Evolutionary conservation across 1,140 invertebrate genomes (phyloP), one percentile per base, ranked within the genome.

Genomic region (Drosophila chauvacae): DNA sequence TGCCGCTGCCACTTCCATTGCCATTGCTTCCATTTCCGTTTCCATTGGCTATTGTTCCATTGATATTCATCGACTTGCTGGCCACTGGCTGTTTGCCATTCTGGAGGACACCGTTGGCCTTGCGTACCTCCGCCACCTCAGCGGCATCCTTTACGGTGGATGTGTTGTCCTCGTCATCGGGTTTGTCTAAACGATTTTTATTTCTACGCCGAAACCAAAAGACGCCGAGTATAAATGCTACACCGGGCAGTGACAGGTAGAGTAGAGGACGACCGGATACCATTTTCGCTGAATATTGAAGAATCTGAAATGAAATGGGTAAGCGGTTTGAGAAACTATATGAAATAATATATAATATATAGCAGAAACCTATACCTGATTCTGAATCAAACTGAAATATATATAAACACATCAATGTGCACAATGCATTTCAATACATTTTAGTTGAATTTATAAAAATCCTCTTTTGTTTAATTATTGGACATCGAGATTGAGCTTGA

Each of bases 271-370:
- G 92, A 90, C 91, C 81, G 78, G 88, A 91, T 83, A 92, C 91
- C 92, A 93, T 93, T 91, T 92, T 91, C 86, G 81, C 80, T 91
- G 91, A 92, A 91, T 92, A 84, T 91, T 91, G 91, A 86, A 87
- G 57, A 87, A 81, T 90, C 80, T 48, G 47, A 10, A 48, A 48
- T 26, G 10, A 13, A 2, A 13, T 18, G 9, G 7, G 9, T 0
- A 20, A 1, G 2, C 4, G 10, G 16, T 20, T 45, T 13, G 13
- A 10, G 5, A 45, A 5, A 37, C 35, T 13, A 37, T 5, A 37
- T 37, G 35, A 13, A 13, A 37, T 13, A 5, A 13, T 37, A 37
- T 13, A 37, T 13, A 37, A 13, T 37, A 13, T 2, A 13, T 5
- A 35, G 33, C 30, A 33, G 33, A 4, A 33, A 11, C 33, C 33